phyloP scores from a whole-genome alignment of 2,888 invertebrate species.

The Venusia cambrica region DNA sequence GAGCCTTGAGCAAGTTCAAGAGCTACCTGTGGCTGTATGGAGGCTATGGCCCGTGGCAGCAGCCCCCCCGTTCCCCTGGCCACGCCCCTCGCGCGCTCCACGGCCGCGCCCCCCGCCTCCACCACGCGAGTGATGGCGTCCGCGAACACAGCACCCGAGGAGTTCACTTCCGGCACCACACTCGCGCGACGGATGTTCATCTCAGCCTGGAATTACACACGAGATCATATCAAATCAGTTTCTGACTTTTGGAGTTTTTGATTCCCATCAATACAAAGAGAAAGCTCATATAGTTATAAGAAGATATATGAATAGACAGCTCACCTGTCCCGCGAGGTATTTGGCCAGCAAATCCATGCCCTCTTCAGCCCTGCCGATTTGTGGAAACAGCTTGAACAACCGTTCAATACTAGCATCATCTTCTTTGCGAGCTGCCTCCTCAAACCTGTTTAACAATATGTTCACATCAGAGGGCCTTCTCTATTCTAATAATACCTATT shows the following conservation, averaged over 20 bases:
- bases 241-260: too few relatives aligned
- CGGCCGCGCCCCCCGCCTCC: conserved; percentile 53
- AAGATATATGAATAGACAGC: too few relatives aligned
- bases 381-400: conserved; percentile 98
- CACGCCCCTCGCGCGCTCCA: conserved; percentile 46
- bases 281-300: too few relatives aligned
- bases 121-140: conserved; percentile 61
- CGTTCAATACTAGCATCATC: conserved; percentile 95
- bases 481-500: too few relatives aligned
- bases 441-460: conserved; percentile 86
- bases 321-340: conserved; percentile 92
- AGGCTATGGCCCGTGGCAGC: conserved; percentile 32
- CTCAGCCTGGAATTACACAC: conserved; percentile 42
- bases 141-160: conserved; percentile 54
- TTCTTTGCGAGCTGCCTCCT: conserved; percentile 93
- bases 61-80: conserved; percentile 31
- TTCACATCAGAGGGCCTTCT: too few relatives aligned
- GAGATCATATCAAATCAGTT: conserved; percentile 1
- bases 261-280: too few relatives aligned
- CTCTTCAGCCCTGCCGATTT: conserved; percentile 94
- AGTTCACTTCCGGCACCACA: conserved; percentile 33
- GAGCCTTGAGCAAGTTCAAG: too few relatives aligned
- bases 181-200: conserved; percentile 45
- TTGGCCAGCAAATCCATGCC: conserved; percentile 93
- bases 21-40: conserved; percentile 51